These are phyloP conservation scores for Globicephala melas DNA, from an alignment of 2,113 vertebrate genomes.

Conservation along the genomic window DNA sequence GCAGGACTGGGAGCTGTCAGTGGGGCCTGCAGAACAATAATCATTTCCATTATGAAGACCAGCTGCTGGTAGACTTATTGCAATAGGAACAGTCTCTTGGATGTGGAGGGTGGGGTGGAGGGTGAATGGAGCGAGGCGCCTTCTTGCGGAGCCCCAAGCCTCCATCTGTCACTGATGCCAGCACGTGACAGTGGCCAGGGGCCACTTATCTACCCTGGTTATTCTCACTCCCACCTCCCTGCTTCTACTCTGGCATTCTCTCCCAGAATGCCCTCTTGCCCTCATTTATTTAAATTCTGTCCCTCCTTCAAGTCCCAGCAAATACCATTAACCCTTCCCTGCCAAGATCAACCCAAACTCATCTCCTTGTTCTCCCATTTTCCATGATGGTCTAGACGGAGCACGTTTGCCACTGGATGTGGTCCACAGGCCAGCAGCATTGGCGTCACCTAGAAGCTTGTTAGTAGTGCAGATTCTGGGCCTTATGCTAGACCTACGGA, in stretches of 20 bases:
- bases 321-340: not conserved
- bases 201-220: not conserved
- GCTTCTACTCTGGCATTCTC: not conserved
- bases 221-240: not conserved
- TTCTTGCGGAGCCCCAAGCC: not conserved
- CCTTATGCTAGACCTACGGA: not conserved
- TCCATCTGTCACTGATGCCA: not conserved
- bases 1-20: slow-evolving; percentile 24
- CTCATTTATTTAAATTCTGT: not conserved
- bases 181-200: not conserved
- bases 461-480: not conserved
- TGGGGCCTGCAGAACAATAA: not conserved
- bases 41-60: slow-evolving; percentile 32
- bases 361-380: not conserved
- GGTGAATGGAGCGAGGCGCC: not conserved
- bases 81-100: not conserved
- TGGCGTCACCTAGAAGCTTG: not conserved
- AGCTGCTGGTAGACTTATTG: not conserved
- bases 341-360: not conserved
- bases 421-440: not conserved
- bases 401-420: not conserved
- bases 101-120: not conserved
- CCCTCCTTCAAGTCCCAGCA: not conserved
- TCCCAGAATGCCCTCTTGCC: not conserved
- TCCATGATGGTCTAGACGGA: not conserved